These are phyloP conservation scores for Thamnophis elegans DNA, from an alignment of 2,797 vertebrate genomes.

Conservation along the genomic window DNA sequence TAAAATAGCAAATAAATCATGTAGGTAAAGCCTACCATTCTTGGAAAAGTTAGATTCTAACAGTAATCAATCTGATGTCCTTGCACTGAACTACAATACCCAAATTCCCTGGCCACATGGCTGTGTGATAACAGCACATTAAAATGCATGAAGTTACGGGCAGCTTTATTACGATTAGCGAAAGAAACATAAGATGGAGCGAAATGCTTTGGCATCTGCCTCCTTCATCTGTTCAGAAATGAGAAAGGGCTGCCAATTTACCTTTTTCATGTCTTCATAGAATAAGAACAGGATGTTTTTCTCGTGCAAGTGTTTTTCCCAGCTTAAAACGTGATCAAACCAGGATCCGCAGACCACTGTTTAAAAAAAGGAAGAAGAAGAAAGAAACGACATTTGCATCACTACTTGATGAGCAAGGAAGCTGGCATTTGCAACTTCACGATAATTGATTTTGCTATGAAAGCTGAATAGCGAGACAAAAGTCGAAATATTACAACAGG, in stretches of 20 bases:
- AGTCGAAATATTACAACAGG: background rate
- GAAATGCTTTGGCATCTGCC: background rate
- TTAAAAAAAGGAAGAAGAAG: conserved; percentile 23
- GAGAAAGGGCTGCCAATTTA: conserved; percentile 41
- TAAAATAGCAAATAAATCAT: background rate
- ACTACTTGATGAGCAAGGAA: background rate
- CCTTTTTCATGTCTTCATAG: conserved; percentile 77
- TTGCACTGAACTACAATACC: background rate
- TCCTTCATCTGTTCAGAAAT: background rate
- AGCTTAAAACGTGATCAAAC: conserved; percentile 76
- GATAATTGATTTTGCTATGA: background rate
- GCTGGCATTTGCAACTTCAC: background rate
- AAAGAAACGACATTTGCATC: background rate
- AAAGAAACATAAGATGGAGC: background rate
- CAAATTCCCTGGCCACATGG: background rate
- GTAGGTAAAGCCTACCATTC: background rate
- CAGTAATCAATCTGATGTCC: background rate
- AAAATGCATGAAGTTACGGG: background rate
- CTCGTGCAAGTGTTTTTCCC: conserved; percentile 68
- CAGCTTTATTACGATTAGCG: background rate
- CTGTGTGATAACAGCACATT: background rate
- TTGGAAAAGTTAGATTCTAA: background rate
- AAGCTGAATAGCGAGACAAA: background rate
- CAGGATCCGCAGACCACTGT: conserved; percentile 77
- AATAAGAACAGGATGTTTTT: conserved; percentile 70